Evolutionary conservation across 2,888 invertebrate species (phyloP).

Genomic region (Pachymerium ferrugineum): DNA sequence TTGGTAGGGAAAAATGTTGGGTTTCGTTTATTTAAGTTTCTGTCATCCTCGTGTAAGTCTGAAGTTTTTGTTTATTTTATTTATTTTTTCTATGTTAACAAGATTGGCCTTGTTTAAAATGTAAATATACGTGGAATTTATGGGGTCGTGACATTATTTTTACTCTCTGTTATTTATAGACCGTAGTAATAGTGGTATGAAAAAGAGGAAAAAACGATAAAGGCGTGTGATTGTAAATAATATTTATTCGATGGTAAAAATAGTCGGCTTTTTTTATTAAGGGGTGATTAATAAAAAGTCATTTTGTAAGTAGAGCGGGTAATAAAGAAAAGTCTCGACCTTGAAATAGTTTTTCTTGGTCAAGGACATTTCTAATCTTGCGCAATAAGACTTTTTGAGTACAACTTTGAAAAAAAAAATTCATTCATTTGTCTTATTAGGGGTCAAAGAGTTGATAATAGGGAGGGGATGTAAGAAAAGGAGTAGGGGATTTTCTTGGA

Average conservation of each 20-base stretch:
- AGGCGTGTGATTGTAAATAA: neutral
- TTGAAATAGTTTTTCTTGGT: neutral
- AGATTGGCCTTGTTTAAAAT: neutral
- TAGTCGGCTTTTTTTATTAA: no score
- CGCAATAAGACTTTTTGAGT: neutral
- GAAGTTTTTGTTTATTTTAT: neutral
- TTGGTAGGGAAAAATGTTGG: neutral
- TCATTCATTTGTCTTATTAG: no score
- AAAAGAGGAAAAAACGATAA: neutral
- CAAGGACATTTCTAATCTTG: neutral
- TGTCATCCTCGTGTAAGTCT: neutral
- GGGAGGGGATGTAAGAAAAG: no score
- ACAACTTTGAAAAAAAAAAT: no score
- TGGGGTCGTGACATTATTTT: conserved; percentile 2
- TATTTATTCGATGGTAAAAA: no score
- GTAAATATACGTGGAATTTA: neutral
- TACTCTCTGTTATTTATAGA: neutral
- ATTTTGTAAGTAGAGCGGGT: no score
- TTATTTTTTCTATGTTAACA: neutral
- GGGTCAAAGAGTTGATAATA: no score
- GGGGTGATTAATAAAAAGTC: no score
- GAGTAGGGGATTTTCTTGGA: no score
- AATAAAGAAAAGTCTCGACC: no score
- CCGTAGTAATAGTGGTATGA: neutral
- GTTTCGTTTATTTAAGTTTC: neutral